Evolutionary conservation across 1,140 invertebrate genomes (phyloP).

Genomic region (Lepidostoma basale): DNA sequence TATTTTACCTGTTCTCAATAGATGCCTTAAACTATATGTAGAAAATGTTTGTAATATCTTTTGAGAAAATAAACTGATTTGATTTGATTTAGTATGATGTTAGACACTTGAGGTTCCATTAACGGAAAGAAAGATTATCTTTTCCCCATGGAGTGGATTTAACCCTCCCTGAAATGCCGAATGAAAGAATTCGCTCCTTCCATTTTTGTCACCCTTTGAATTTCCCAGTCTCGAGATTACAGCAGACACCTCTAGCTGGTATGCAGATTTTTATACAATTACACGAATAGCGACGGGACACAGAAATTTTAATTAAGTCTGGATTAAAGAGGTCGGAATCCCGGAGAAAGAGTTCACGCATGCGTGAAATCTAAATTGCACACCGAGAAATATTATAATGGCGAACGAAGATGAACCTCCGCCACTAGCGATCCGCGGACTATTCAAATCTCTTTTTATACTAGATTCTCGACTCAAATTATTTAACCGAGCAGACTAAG

Average conservation of each 20-base stretch:
- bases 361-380: conserved; percentile 42
- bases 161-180: neutral
- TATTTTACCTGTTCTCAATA: too few species aligned
- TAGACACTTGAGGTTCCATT: too few species aligned
- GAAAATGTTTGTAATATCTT: too few species aligned
- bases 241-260: neutral
- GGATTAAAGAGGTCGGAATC: conserved; percentile 38
- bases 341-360: conserved; percentile 34
- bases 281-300: conserved; percentile 6
- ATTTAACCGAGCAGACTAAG: neutral
- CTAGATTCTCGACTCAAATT: neutral
- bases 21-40: too few species aligned
- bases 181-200: neutral
- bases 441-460: neutral
- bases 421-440: neutral
- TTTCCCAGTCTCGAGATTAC: neutral
- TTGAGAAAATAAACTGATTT: too few species aligned
- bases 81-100: too few species aligned
- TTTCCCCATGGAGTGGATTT: too few species aligned
- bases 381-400: conserved; percentile 26
- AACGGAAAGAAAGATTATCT: too few species aligned
- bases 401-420: conserved; percentile 25
- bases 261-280: conserved; percentile 30
- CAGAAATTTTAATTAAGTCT: conserved; percentile 43
- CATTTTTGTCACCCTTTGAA: neutral